A percentile compares a stretch with the other conserved stretches of the same genome.
Evolutionary conservation across 1,140 invertebrate genomes (phyloP).

Genomic region (Drusus annulatus): DNA sequence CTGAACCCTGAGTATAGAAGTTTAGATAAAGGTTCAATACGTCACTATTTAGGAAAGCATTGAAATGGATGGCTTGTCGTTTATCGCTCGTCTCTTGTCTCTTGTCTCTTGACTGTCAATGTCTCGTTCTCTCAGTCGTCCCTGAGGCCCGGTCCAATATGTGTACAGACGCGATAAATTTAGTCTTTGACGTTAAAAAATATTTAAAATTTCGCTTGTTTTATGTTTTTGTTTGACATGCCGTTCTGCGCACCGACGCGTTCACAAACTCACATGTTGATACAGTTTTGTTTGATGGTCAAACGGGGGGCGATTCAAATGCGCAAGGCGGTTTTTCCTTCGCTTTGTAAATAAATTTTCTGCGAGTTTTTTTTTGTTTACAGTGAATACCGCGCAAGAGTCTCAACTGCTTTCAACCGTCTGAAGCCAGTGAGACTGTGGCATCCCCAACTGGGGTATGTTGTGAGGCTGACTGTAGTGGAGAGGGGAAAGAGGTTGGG

Average conservation of each 20-base stretch:
- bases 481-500: no score
- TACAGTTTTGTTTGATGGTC: conserved; percentile 41
- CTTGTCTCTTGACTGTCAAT: neutral
- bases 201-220: conserved; percentile 41
- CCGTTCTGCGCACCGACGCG: conserved; percentile 25
- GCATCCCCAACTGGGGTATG: no score
- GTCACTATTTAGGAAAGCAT: neutral
- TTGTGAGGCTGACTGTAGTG: no score
- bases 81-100: neutral
- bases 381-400: no score
- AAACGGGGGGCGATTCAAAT: conserved; percentile 21
- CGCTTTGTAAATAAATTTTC: neutral
- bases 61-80: neutral
- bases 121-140: neutral
- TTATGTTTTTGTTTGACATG: conserved; percentile 33
- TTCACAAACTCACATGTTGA: conserved; percentile 19
- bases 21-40: no score
- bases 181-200: conserved; percentile 33
- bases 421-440: no score
- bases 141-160: conserved; percentile 1
- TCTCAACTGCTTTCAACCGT: no score
- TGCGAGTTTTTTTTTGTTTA: no score
- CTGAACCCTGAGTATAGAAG: no score
- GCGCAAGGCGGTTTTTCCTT: neutral
- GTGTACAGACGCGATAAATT: conserved; percentile 41